phyloP scores from a whole-genome alignment of 2,797 vertebrate species.

The Semotilus atromaculatus region DNA sequence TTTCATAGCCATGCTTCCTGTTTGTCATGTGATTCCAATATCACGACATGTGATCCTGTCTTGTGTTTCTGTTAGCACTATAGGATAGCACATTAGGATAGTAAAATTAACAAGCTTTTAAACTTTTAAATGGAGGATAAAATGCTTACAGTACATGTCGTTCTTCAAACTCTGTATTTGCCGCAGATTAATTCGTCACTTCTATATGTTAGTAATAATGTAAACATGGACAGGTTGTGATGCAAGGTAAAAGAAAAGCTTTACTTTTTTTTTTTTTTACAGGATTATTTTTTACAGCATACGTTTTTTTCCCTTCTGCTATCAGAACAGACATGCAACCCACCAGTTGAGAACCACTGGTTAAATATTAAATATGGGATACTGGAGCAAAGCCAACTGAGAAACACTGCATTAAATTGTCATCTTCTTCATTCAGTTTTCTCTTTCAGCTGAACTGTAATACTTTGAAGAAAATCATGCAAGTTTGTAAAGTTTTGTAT shows the following conservation, averaged over 20 bases:
- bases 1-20: too few species aligned
- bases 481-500: neutral
- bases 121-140: neutral
- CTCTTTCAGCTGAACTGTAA: neutral
- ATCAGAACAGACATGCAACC: too few species aligned
- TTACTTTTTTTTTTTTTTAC: too few species aligned
- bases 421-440: neutral
- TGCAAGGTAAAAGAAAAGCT: neutral
- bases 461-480: neutral
- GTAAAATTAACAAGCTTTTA: neutral
- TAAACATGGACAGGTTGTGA: neutral
- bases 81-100: neutral
- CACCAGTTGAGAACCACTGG: too few species aligned
- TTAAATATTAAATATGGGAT: neutral
- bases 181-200: neutral
- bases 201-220: neutral
- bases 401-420: neutral
- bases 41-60: too few species aligned
- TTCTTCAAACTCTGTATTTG: neutral
- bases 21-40: too few species aligned
- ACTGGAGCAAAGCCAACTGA: neutral
- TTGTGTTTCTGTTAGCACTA: too few species aligned
- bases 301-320: too few species aligned
- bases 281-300: too few species aligned
- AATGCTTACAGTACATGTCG: neutral